Evolutionary conservation across 2,888 invertebrate genomes (phyloP), one percentile per base, ranked within the genome.

Genomic region (Trimorus sp.): DNA sequence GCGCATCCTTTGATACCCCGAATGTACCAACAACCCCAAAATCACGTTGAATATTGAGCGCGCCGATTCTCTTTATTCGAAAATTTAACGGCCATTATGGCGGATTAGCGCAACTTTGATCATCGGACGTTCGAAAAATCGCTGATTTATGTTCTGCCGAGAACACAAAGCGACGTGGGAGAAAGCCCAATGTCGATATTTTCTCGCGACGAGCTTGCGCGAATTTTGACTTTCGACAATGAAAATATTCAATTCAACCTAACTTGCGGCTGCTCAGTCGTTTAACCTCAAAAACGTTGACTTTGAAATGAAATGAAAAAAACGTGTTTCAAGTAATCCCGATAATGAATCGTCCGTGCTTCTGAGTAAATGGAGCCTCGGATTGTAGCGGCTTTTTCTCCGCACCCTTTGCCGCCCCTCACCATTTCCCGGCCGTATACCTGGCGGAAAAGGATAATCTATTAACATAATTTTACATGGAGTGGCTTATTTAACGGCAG

Each of bases 381-480:
- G 49, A 66, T 77, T 62, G 68, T 75, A 68, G 53, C 68, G 36
- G 40, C 54, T 69, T 69, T 68, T 71, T 14, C 16, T 26, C 7
- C 4, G 48, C 62, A 70, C 60, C 79, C 73, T 73, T 69, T 62
- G 16, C 15, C 40, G 58, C 71, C 60, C 56, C 42, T 36, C 66
- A 60, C 53, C 62, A 71, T 76, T 26, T 59, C 62, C 69, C 79
- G 16, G 62, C 59, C n/a, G 66, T 66, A 80, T 84, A 83, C 84
- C 84, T 82, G 84, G 82, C 84, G 63, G 85, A 85, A 83, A 87
- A 89, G 91, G 91, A 91, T 91, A 91, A 91, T 91, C 91, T 91
- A 91, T 91, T 91, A 91, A 91, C 91, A 91, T 91, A 91, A 91
- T 91, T 91, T 91, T 89, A 91, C 91, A 91, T 91, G 89, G 84